phyloP scores from a whole-genome alignment of 2,888 invertebrate species.

The Bombylius discolor region DNA sequence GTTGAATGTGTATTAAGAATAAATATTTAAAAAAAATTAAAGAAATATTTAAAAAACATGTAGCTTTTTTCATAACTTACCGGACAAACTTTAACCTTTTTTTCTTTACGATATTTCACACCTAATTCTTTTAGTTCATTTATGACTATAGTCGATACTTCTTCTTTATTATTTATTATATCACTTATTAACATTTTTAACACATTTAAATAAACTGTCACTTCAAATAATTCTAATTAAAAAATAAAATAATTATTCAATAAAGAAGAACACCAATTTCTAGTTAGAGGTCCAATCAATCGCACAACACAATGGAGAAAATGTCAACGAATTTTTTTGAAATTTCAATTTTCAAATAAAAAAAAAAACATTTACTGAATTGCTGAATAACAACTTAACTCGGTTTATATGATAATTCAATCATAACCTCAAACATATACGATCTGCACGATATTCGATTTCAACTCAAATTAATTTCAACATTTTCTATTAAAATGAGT shows the following conservation, averaged over 20 bases:
- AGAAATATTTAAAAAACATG: neutral
- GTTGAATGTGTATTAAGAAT: neutral
- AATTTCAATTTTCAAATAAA: neutral
- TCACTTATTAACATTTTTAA: constrained; percentile 43
- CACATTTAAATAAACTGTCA: neutral
- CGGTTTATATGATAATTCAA: too few relatives aligned
- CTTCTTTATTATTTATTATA: constrained; percentile 41
- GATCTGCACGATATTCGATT: too few relatives aligned
- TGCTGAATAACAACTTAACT: too few relatives aligned
- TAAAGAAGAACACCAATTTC: neutral
- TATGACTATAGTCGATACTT: constrained; percentile 44
- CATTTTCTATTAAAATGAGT: too few relatives aligned
- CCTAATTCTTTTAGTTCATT: constrained; percentile 55
- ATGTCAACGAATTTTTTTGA: neutral
- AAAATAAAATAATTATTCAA: neutral
- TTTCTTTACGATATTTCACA: constrained; percentile 57
- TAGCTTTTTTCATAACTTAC: constrained; percentile 21
- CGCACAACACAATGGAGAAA: neutral
- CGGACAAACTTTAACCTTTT: constrained; percentile 44
- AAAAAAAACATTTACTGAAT: too few relatives aligned
- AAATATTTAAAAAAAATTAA: neutral
- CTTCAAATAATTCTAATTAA: too few relatives aligned
- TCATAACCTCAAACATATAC: too few relatives aligned
- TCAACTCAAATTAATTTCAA: too few relatives aligned
- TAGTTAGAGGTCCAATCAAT: neutral